Percentiles rank a stretch among this genome's conserved stretches.
Conservation (phyloP, 2,888 invertebrate genomes). For the Zeuzera pyrina region DNA sequence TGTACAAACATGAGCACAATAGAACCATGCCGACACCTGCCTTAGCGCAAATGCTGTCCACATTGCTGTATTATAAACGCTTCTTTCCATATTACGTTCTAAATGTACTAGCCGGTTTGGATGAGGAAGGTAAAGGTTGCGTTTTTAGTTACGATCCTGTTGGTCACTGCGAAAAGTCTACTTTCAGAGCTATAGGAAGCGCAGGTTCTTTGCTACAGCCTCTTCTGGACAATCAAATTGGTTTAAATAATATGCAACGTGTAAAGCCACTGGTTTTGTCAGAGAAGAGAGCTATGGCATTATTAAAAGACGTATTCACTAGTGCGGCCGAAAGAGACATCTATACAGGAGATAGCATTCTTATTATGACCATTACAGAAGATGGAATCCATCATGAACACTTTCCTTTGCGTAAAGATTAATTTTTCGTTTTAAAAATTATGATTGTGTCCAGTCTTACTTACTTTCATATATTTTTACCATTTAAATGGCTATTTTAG, state of each 20-base stretch:
- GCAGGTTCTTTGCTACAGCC: constrained; percentile 79
- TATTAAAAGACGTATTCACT: constrained; percentile 90
- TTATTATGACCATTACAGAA: constrained; percentile 82
- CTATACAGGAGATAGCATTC: constrained; percentile 88
- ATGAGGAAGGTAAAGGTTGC: constrained; percentile 87
- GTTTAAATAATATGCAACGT: constrained; percentile 81
- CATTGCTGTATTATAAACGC: constrained; percentile 89
- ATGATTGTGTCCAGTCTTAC: too few species aligned
- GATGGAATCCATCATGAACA: constrained; percentile 44
- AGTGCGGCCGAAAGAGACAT: constrained; percentile 95
- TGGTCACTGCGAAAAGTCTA: constrained; percentile 85
- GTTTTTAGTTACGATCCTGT: constrained; percentile 94
- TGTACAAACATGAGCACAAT: constrained; percentile 89
- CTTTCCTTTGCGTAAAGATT: constrained; percentile 84
- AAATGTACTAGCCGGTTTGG: constrained; percentile 89
- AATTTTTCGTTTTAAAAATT: too few species aligned
- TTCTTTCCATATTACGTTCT: constrained; percentile 96
- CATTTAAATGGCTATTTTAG: too few species aligned
- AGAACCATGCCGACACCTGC: constrained; percentile 87
- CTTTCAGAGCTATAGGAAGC: constrained; percentile 86
- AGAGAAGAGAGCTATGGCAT: constrained; percentile 79
- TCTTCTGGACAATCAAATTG: constrained; percentile 91
- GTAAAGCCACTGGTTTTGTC: constrained; percentile 69
- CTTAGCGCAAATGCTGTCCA: constrained; percentile 89
- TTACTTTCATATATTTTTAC: too few species aligned